Evolutionary conservation across 2,888 invertebrate genomes (phyloP), one percentile per base, ranked within the genome.

Genomic region (Electrophaes corylata): DNA sequence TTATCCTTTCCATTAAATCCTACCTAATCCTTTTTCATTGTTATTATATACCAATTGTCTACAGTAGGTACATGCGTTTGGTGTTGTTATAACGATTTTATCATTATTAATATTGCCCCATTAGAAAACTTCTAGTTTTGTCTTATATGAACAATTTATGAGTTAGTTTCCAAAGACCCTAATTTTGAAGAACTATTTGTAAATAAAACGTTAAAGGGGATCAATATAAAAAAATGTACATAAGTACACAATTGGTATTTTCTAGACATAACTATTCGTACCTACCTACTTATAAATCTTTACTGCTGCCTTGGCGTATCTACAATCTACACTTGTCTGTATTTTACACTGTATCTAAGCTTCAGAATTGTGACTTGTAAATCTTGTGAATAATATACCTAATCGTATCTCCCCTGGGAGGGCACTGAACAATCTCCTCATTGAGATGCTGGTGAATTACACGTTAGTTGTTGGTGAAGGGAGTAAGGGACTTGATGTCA

Each of bases 181-280:
- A 78, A 81, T 78, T 79, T 83, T 78, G 79, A 83, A 84, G 76
- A 69, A 72, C 71, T 88, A 90, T 84, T 85, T 91, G 90, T 91
- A 91, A 84, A 91, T 91, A 91, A 84, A 89, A 84, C 81, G 83
- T 87, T 86, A 91, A 90, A 82, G 86, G 91, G 91, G 91, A 91
- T 83, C 91, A 91, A 91, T 87, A 88, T 88, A 85, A 88, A 79
- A n/a, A 88, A 78, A 83, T 87, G 90, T 90, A 86, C 86, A 79
- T 81, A 83, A 84, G 86, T 88, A 88, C 89, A 83, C 88, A 85
- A 84, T 87, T 86, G 90, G 87, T 90, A 89, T 87, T 67, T 43
- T 88, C 86, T 90, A 88, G 86, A 84, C 83, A 85, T 67, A 65
- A 65, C 65, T 89, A 88, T 78, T 84, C 81, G 81, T 88, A 84